Percentiles rank a stretch among this genome's conserved stretches.
Conservation (phyloP, 2,113 vertebrate species). For the Catharus minimus region DNA sequence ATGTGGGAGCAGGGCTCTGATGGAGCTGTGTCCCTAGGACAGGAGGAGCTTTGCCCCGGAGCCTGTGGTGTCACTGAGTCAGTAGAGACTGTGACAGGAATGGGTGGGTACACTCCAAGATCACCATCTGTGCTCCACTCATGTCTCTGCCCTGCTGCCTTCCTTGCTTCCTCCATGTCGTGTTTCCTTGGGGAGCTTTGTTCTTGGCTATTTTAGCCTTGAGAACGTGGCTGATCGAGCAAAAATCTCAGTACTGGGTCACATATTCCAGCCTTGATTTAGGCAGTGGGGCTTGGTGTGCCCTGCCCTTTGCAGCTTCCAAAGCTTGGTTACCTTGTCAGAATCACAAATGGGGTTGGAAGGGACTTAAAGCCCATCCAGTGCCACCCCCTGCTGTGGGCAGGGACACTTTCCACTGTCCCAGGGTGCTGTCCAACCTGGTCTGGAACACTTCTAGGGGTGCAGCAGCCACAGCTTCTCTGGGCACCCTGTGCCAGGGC, state of each 20-base stretch:
- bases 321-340: background rate
- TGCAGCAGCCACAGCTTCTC: background rate
- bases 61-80: background rate
- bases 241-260: background rate
- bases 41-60: background rate
- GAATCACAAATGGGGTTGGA: background rate
- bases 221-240: background rate
- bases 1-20: background rate
- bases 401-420: background rate
- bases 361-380: background rate
- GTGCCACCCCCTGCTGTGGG: background rate
- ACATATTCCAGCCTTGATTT: background rate
- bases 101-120: background rate
- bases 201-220: background rate
- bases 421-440: fast-evolving
- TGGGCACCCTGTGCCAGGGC: background rate
- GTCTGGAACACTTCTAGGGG: background rate
- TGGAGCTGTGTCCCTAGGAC: background rate
- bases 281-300: background rate
- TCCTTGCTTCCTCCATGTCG: fast-evolving
- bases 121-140: background rate
- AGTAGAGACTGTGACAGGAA: background rate
- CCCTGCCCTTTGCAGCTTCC: background rate
- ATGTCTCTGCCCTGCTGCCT: background rate
- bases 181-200: background rate